Conservation (phyloP, 2,113 vertebrate genomes). For the Thunnus maccoyii region DNA sequence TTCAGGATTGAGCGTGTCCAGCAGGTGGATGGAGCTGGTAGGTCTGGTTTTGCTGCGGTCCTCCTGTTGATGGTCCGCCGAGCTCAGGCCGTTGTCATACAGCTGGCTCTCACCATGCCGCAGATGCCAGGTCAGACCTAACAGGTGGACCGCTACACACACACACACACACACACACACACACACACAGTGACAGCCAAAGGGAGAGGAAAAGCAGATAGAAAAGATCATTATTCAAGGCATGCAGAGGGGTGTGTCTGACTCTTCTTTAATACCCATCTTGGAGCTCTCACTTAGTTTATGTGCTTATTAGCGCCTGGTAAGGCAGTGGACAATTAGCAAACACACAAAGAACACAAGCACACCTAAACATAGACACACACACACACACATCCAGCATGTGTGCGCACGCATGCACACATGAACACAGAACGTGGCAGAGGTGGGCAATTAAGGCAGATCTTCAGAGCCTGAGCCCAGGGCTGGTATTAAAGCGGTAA, state of each 20-base stretch:
- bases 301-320: slow-evolving; percentile 71
- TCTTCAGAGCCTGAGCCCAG: slow-evolving; percentile 78
- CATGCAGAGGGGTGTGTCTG: slow-evolving; percentile 61
- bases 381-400: neutral
- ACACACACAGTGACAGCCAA: slow-evolving; percentile 30
- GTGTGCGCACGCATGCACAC: slow-evolving; percentile 5
- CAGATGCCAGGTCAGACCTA: slow-evolving; percentile 98
- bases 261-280: slow-evolving; percentile 69
- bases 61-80: slow-evolving; percentile 89
- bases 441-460: slow-evolving; percentile 82
- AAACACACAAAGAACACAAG: slow-evolving; percentile 32
- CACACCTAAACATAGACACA: neutral
- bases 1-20: slow-evolving; percentile 91
- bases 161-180: slow-evolving; percentile 56
- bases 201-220: slow-evolving; percentile 39
- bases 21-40: slow-evolving; percentile 89
- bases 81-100: slow-evolving; percentile 96
- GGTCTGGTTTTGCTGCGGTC: slow-evolving; percentile 83
- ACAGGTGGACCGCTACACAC: slow-evolving; percentile 95
- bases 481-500: slow-evolving; percentile 81
- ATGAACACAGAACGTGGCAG: slow-evolving; percentile 53
- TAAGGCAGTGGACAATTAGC: slow-evolving; percentile 67
- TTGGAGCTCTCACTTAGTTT: slow-evolving; percentile 62
- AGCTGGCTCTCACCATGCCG: slow-evolving; percentile 94
- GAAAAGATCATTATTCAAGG: slow-evolving; percentile 71